Base-by-base conservation (phyloP, 2,888 invertebrate species). In the Oxyteleia sp. region DNA sequence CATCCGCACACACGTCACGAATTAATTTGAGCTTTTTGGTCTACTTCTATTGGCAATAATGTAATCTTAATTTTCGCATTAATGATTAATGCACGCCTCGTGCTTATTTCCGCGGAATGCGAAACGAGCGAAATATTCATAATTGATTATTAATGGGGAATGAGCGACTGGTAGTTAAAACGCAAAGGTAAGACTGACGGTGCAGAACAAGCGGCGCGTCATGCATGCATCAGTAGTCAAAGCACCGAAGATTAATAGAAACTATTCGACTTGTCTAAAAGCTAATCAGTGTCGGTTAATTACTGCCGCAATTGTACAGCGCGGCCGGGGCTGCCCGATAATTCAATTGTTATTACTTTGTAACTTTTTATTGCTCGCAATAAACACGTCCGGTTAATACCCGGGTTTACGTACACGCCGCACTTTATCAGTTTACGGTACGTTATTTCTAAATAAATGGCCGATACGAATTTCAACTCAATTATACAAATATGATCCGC, bases 231-330 rank as follows among this genome's bases (percentile, higher is more conserved):
- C 57, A 18, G 57, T 57, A 69, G 71, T 49, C 59, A 59, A 59
- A 59, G 71, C n/a, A 23, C 49, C 49, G 41, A 59, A 71, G 57
- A 69, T 69, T 69, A 69, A 69, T 69, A 69, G 72, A 74, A 74
- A 74, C 63, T 18, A 49, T 35, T 53, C 63, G 63, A 35, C 20
- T 53, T 26, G 63, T 63, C 72, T 43, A 63, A 32, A 29, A 43
- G 43, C 72, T 63, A 74, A 74, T 63, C 72, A 63, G 53, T 45
- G 55, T 1, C 43, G 55, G 55, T 68, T 68, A 68, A 68, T 68
- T 55, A 45, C 43, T 41, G 49, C n/a, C 11, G 64, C 49, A n/a
- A 26, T 43, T 16, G 16, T 16, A 15, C 16, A 18, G 15, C 15
- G 43, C 43, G 43, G 16, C 43, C 16, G 49, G n/a, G 49, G 23